Evolutionary conservation across 2,888 invertebrate genomes (phyloP), one percentile per base, ranked within the genome.

Genomic region (Drosophila paramelanica): DNA sequence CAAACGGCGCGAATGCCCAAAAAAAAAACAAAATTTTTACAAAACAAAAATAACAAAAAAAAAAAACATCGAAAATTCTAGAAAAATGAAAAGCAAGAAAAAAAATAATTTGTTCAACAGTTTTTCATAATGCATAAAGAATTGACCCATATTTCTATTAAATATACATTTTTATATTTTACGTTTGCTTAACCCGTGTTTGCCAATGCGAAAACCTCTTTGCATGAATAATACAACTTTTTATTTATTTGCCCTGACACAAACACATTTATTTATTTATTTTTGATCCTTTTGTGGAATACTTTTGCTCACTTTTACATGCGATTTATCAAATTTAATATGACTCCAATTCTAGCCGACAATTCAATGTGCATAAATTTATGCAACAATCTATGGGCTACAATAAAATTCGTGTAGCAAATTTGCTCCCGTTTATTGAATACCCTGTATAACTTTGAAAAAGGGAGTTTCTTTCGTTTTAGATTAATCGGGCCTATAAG

Each of bases 91-190:
- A n/a, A 3, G 23, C 23, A 3, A 23, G 4, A 0, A 55, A 36
- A 23, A 13, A 36, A 46, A 62, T 1, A 31, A 10, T 27, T 42
- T 14, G 13, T n/a, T 27, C 36, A 36, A 13, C 13, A 36, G 36
- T 38, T 55, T 51, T 39, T 33, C n/a, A 49, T 46, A 68, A 83
- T 83, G 81, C 77, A 83, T 71, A 87, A 83, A 81, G 70, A 78
- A 83, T 83, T 83, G 79, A 83, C 79, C 84, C 79, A 88, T 43
- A 67, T 88, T 84, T 73, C 51, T 66, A 73, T 85, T 66, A 87
- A 81, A 84, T 64, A 81, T 81, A 69, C 58, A 68, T 82, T 76
- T 88, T 72, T 69, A 68, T 72, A 59, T 85, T 71, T 74, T 52
- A 71, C 69, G 67, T 80, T 88, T 83, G 69, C 80, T 79, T 81